These are phyloP conservation scores for Anthoptus insignis DNA, from an alignment of 2,888 invertebrate genomes.

Conservation along the genomic window DNA sequence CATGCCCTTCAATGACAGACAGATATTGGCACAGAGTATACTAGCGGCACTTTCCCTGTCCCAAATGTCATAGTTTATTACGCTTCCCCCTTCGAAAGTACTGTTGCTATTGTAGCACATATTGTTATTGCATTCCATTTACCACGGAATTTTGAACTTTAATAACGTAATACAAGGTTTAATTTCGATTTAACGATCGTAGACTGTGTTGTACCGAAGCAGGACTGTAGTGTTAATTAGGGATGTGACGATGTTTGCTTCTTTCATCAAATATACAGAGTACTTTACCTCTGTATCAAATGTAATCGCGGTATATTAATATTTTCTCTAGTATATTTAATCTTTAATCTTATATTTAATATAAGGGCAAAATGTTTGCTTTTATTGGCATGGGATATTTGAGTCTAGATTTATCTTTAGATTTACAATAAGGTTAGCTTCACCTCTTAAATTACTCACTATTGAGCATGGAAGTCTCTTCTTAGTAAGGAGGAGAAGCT, in stretches of 20 bases:
- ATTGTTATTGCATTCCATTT: conserved; percentile 17
- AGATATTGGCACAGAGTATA: conserved; percentile 58
- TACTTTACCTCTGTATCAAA: not conserved
- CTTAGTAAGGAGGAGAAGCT: no score
- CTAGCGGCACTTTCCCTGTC: conserved; percentile 79
- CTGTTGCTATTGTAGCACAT: conserved; percentile 11
- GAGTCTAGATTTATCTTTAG: conserved; percentile 4
- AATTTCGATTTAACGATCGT: not conserved
- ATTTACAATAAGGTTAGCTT: no score
- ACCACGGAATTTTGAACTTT: not conserved
- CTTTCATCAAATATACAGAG: conserved; percentile 21
- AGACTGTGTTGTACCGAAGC: conserved; percentile 1
- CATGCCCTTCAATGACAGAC: conserved; percentile 25
- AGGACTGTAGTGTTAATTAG: conserved; percentile 24
- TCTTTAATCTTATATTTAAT: no score
- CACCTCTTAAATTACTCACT: no score
- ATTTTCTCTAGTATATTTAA: no score
- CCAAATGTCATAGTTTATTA: conserved; percentile 76
- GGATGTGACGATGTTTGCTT: conserved; percentile 22
- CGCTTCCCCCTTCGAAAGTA: conserved; percentile 21
- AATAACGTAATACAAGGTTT: not conserved
- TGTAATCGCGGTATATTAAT: conserved; percentile 1
- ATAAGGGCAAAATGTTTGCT: no score
- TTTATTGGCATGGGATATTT: not conserved
- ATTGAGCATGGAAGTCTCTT: no score